Base-by-base conservation (phyloP, 2,888 invertebrate genomes). In the Stramonita haemastoma region DNA sequence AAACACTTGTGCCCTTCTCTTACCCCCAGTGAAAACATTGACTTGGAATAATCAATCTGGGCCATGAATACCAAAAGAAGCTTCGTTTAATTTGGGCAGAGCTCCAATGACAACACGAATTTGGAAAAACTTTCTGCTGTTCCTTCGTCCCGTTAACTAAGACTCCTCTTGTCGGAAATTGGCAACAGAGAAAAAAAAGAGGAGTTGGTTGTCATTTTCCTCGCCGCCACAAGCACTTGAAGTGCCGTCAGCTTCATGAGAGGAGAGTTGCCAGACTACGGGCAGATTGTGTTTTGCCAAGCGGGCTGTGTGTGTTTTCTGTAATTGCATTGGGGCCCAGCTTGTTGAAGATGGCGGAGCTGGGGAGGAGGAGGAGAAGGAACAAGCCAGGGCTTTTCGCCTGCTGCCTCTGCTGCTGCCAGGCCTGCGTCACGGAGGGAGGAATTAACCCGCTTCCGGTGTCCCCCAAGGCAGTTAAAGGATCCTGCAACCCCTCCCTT, bases 261-360 rank as follows among this genome's bases (percentile, higher is more conserved):
- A 66, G 17, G 81, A 34, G 84, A 57, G 4, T 84, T 57, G 29
- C 56, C 83, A 17, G 46, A 4, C 83, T n/a, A n/a, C n/a, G 22
- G 46, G 36, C 46, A 83, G 84, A 29, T 32, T n/a, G 84, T 84
- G 84, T 84, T 84, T 56, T 84, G 56, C 84, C 57, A 57, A 84
- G 84, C 84, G 36, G 57, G 84, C n/a, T 84, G 19, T 84, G 84
- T 84, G 84, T 84, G 46, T 84, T 84, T 84, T 84, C 57, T 29
- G 29, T 84, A 84, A 84, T 84, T 84, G 22, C 57, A n/a, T 57
- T 84, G 57, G 15, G 46, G 46, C n/a, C n/a, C n/a, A n/a, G 6
- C n/a, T 84, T 57, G 57, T 57, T 57, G 29, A 17, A 46, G 84
- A 84, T 84, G 46, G 17, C 29, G 46, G 83, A 46, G 19, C 46